Evolutionary conservation across 2,797 vertebrate genomes (phyloP).

Genomic region (Crocidura indochinensis): DNA sequence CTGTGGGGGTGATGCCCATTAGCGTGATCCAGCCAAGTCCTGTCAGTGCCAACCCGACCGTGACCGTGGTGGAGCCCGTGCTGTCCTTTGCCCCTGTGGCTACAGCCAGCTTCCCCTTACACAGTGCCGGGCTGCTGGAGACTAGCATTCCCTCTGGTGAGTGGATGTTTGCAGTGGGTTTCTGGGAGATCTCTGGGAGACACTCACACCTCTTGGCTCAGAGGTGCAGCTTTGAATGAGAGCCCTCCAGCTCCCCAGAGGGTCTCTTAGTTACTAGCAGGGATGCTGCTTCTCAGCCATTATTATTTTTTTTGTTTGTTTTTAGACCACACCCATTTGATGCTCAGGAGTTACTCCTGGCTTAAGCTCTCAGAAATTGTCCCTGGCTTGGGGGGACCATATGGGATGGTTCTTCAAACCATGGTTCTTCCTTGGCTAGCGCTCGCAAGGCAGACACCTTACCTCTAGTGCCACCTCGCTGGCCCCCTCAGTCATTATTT

Average conservation of each 20-base stretch:
- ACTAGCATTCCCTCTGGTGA: constrained; percentile 89
- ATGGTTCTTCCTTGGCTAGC: too few species aligned
- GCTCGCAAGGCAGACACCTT: too few species aligned
- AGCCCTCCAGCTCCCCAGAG: too few species aligned
- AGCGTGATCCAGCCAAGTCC: constrained; percentile 90
- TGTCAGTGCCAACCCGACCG: constrained; percentile 76
- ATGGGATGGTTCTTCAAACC: too few species aligned
- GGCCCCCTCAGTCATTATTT: too few species aligned
- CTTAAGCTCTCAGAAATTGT: too few species aligned
- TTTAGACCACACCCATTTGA: too few species aligned
- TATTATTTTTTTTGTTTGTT: too few species aligned
- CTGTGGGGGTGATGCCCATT: constrained; percentile 83
- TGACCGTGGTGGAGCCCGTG: constrained; percentile 85
- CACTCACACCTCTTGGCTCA: not conserved
- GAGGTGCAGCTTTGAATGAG: not conserved
- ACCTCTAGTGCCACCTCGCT: too few species aligned
- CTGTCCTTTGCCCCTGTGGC: constrained; percentile 84
- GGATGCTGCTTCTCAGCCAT: not conserved
- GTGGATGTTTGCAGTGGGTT: constrained; percentile 41
- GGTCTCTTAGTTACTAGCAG: not conserved
- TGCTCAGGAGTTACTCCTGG: too few species aligned
- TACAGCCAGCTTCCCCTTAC: constrained; percentile 88
- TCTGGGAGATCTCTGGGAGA: not conserved
- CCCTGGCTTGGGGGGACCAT: too few species aligned
- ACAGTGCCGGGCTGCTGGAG: constrained; percentile 92